Evolutionary conservation across 2,113 vertebrate species (phyloP), one percentile per base, ranked within the genome.

Genomic region (Nycticebus coucang): DNA sequence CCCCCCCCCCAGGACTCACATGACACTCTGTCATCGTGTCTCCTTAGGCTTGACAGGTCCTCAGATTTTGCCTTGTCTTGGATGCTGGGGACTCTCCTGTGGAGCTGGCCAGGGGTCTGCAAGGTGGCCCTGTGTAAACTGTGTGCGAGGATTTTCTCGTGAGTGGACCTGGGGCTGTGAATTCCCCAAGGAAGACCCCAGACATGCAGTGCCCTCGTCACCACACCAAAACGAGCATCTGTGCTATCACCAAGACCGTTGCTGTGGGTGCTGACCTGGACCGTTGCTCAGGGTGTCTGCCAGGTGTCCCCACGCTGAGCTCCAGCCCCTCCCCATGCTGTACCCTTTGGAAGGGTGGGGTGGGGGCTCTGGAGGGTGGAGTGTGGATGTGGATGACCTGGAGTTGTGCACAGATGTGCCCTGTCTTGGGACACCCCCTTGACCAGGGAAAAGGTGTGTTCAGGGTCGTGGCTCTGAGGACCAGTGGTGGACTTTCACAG

Each of bases 181-280:
- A 26, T 33, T 4, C 4, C 11, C 26, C 12, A 11, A n/a, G 35
- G 45, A 17, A 9, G 21, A 57, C 3, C 12, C 17, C 60, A 24
- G 59, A 60, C 0, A 1, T 1, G 1, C 17, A 2, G 50, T 12
- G 33, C n/a, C 14, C 4, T 21, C 15, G 35, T 22, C 4, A 4
- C 1, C 26, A 24, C 6, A 14, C 35, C 13, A 0, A 2, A 8
- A 0, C 0, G 4, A 1, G 35, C 64, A 4, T 3, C 18, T 19
- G 2, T 7, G 3, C 35, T 0, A 17, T 30, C 55, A 17, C 2
- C 17, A 0, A 11, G 33, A 2, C 57, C 2, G 0, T 3, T 4
- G 10, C 14, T 0, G 28, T 7, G n/a, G 28, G 12, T 2, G 3
- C 2, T 1, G 15, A 0, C 59, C 35, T 11, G 0, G 7, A 2